These are phyloP conservation scores for Campylomormyrus tamandua DNA, from an alignment of 2,113 vertebrate genomes.

Conservation along the genomic window DNA sequence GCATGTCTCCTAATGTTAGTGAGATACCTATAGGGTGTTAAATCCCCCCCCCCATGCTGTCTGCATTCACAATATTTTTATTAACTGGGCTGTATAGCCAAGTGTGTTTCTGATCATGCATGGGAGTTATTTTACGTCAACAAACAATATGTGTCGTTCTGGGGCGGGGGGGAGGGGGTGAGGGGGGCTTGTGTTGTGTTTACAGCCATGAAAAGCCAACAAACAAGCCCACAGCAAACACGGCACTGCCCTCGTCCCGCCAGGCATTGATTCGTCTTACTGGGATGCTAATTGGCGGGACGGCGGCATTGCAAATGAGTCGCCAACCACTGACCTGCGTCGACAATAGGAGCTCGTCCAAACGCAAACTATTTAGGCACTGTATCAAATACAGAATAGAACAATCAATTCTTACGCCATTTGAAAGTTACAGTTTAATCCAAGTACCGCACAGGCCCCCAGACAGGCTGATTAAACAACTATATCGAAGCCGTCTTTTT, in stretches of 20 bases:
- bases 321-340: background rate
- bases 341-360: background rate
- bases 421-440: background rate
- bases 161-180: background rate
- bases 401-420: background rate
- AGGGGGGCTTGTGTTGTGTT: background rate
- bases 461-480: background rate
- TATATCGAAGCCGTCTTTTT: background rate
- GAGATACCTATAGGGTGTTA: background rate
- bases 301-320: background rate
- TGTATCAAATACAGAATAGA: background rate
- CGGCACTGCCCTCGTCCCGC: background rate
- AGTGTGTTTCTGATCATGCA: background rate
- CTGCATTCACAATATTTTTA: background rate
- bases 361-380: background rate
- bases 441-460: background rate
- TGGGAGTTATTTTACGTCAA: background rate
- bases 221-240: slow-evolving; percentile 17
- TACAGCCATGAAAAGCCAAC: slow-evolving; percentile 20
- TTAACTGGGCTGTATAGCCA: background rate
- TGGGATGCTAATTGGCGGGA: slow-evolving; percentile 16
- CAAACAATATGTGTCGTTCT: background rate
- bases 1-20: background rate
- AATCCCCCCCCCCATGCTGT: background rate
- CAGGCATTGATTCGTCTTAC: slow-evolving; percentile 20